Conservation (phyloP, 2,113 vertebrate genomes). For the Romanogobio albipinnatus region DNA sequence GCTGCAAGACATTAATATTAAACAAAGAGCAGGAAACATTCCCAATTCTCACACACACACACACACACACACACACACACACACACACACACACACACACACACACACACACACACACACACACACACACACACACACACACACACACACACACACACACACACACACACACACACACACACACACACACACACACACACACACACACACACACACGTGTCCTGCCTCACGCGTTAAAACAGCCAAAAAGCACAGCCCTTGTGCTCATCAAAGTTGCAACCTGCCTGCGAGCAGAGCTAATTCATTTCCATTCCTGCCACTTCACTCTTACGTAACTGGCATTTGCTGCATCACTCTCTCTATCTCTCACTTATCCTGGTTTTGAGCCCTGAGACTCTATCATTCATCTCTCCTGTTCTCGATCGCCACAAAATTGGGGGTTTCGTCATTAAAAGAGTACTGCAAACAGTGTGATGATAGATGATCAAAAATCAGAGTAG, state of each 20-base stretch:
- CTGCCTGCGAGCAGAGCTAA: conserved; percentile 29
- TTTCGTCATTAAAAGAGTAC: conserved; percentile 5
- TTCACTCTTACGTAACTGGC: conserved; percentile 59
- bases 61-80: too few relatives aligned
- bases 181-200: too few relatives aligned
- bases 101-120: too few relatives aligned
- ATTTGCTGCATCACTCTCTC: conserved; percentile 44
- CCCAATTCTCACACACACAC: too few relatives aligned
- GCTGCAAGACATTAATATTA: conserved; percentile 46
- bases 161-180: too few relatives aligned
- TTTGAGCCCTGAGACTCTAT: conserved; percentile 12
- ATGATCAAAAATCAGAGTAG: conserved; percentile 17
- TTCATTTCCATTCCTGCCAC: conserved; percentile 49
- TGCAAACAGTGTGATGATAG: background rate
- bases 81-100: too few relatives aligned
- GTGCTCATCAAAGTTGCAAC: conserved; percentile 38
- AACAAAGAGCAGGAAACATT: background rate
- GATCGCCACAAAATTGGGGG: background rate
- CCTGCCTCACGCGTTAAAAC: background rate
- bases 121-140: too few relatives aligned
- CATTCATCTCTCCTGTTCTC: conserved; percentile 7
- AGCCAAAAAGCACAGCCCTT: conserved; percentile 12
- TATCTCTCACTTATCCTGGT: conserved; percentile 1
- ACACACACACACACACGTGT: background rate
- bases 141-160: too few relatives aligned